phyloP scores from a whole-genome alignment of 2,113 vertebrate genomes.

The Atlantisia rogersi region DNA sequence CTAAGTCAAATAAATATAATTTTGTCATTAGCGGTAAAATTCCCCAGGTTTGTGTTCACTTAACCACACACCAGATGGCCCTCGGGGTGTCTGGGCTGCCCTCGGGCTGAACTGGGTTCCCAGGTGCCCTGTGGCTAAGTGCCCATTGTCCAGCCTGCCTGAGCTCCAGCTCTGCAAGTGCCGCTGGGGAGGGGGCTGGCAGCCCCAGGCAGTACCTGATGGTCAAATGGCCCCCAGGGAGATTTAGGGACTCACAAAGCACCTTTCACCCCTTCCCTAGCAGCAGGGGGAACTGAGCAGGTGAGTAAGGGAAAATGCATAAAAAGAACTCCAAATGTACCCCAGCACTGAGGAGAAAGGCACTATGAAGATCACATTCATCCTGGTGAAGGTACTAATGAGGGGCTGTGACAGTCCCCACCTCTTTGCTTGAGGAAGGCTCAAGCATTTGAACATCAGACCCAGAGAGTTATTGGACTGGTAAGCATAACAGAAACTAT shows the following conservation, averaged over 20 bases:
- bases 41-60: neutral
- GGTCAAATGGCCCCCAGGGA: accelerated
- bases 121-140: accelerated
- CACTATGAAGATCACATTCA: neutral
- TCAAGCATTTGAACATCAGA: neutral
- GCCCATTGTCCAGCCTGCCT: neutral
- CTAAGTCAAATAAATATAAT: neutral
- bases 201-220: neutral
- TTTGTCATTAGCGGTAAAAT: neutral
- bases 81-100: too few species aligned
- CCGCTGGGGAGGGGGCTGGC: accelerated
- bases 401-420: neutral
- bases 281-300: neutral
- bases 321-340: neutral
- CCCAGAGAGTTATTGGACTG: neutral
- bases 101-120: neutral
- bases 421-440: neutral
- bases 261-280: neutral
- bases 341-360: neutral
- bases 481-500: neutral
- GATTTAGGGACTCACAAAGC: accelerated
- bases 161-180: neutral
- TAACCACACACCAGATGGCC: neutral
- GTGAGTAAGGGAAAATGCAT: accelerated
- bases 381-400: neutral